Base-by-base conservation (phyloP, 1,140 invertebrate genomes). In the Drosophila biarmipes region DNA sequence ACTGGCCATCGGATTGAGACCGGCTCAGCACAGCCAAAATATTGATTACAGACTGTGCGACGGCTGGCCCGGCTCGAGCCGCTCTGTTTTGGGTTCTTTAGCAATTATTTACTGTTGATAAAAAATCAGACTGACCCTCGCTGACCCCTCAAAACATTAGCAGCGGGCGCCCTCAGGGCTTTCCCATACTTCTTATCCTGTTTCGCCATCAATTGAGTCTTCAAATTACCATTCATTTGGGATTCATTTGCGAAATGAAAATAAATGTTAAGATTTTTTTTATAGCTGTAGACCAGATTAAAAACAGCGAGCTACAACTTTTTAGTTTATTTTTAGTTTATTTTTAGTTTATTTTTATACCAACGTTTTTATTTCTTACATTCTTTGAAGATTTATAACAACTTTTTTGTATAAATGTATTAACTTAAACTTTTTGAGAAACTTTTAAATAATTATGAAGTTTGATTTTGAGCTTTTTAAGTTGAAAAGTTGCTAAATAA, bases 41-140 rank as follows among this genome's bases (percentile, higher is more conserved):
- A 89, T 89, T 89, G 85, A 89, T 89, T 89, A 89, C 84, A 89
- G 72, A 38, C 57, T 45, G 72, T 58, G 59, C 68, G 51, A 53
- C 48, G 53, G 62, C 48, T 51, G 48, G 48, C 48, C 17, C 46
- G 42, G 48, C 48, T 34, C 46, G 42, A 57, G 62, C 43, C 52
- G 21, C 37, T 62, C 73, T 73, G 40, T 66, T 62, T 80, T 80
- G 72, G 67, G 40, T 74, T 81, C 57, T 46, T 75, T 75, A 48
- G 43, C 74, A 71, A 59, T 75, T 84, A 78, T 72, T 84, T 84
- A 75, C 49, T 72, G 48, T 63, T 64, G 80, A 85, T 85, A 85
- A 84, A 80, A 71, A 85, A 80, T 84, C 42, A 53, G 49, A 61
- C 76, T 84, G 80, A 84, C 80, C 80, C 76, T 24, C 21, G 29